A percentile compares a stretch with the other conserved stretches of the same genome.
These are phyloP conservation scores for Gallinago undulata DNA, from an alignment of 2,113 vertebrate species.

Conservation along the genomic window DNA sequence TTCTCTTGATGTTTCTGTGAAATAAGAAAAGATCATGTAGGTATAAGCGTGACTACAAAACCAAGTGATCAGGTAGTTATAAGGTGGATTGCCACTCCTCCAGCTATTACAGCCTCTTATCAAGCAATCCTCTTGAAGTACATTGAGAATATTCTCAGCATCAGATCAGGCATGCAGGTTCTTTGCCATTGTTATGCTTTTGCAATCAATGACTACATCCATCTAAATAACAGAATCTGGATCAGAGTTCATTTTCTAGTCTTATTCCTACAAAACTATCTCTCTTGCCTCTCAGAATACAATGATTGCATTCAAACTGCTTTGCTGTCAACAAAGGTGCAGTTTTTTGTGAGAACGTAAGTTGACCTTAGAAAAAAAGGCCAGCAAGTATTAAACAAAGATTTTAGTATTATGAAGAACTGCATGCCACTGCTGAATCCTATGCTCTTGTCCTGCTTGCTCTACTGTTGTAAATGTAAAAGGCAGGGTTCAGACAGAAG, in stretches of 20 bases:
- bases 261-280: not conserved
- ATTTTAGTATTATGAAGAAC: not conserved
- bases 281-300: not conserved
- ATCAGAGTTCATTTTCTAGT: not conserved
- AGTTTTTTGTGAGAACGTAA: not conserved
- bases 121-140: not conserved
- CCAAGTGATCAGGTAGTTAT: not conserved
- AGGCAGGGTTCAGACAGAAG: not conserved
- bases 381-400: not conserved
- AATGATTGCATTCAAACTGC: not conserved
- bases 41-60: not conserved
- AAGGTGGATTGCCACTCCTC: not conserved
- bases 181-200: not conserved
- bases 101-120: not conserved
- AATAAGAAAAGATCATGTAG: not conserved
- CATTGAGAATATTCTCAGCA: not conserved
- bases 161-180: not conserved
- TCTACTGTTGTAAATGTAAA: not conserved
- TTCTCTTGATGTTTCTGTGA: not conserved
- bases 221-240: not conserved
- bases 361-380: not conserved
- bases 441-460: not conserved
- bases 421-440: not conserved
- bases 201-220: not conserved
- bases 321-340: fast-evolving